Evolutionary conservation across 1,140 invertebrate species (phyloP), one percentile per base, ranked within the genome.

Genomic region (Danaus melanippus): DNA sequence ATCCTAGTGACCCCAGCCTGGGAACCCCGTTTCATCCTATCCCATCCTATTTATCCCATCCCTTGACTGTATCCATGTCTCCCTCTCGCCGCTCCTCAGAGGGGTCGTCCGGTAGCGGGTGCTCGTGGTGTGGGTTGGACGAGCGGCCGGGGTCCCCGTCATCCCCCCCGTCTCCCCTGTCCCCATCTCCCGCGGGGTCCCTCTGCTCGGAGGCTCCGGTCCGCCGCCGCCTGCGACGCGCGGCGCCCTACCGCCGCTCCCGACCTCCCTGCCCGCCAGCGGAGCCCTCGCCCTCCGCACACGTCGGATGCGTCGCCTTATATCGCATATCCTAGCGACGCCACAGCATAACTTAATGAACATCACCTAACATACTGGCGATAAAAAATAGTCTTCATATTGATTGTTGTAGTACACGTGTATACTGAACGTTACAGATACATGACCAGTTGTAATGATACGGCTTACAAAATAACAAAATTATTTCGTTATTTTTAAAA

Each of bases 101-200:
- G 56, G 70, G 62, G 46, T 78, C 77, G 50, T 74, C 74, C 50
- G 67, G 62, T 52, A 75, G 73, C 61, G 73, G 61, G 41, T 80
- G 76, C 58, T 72, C 71, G 59, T 77, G 74, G 74, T 80, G 77
- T 46, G 56, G 60, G 45, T 44, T 60, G 53, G 60, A 41, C 46
- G 54, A 54, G 58, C 50, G 39, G 42, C 53, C 40, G 45, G 42
- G 15, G 53, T 48, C 61, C 32, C 46, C 50, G 6, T 44, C 43
- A 58, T 39, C 59, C 32, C 50, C 52, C 46, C 58, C 53, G 1
- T 40, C 64, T n/a, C 55, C 45, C 15, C 40, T 41, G 32, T 55
- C 40, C 57, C 17, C 11, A 9, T 41, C 56, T 39, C 44, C 12
- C 17, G 48, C 41, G 42, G 51, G 39, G 11, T 53, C 57, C 51